Base-by-base conservation (phyloP, 2,888 invertebrate genomes). In the Drosophila demipolita region DNA sequence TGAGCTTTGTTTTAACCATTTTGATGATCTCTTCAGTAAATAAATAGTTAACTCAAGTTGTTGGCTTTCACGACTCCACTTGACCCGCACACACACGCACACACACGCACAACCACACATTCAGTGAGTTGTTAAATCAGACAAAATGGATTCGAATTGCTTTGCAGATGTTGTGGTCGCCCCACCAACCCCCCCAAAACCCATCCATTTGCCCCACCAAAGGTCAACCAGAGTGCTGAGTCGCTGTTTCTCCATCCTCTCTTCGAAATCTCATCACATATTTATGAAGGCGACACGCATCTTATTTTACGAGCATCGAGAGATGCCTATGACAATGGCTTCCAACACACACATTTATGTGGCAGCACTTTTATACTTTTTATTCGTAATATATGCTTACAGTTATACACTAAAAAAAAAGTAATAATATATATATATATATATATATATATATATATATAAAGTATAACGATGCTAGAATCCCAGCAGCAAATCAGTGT, bases 211-310 rank as follows among this genome's bases (percentile, higher is more conserved):
- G 3, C 33, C 12, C 11, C 6, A 2, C 0, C 17, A 20, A 17
- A n/a, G 29, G 29, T 6, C 53, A 20, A 33, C 26, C 42, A 32
- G 49, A 55, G 26, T 67, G 69, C 58, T 62, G 53, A 50, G 66
- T 57, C 63, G 60, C 38, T 29, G 15, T 40, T 32, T 50, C 33
- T 7, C 32, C 6, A 15, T 26, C 52, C 57, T 9, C 4, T 64
- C 23, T 60, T 53, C 54, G 53, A 57, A 59, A 20, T 49, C 85
- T 84, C 83, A 83, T 87, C 84, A 76, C 74, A 83, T 87, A 87
- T 83, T 83, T 83, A 83, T 83, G 82, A 84, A 78, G 85, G 72
- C 79, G 74, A 82, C 82, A 75, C 76, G 76, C 82, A 73, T 70
- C 15, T 23, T 45, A 23, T 23, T 74, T 63, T 79, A 77, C 76